Conservation (phyloP, 2,113 vertebrate species). For the Tyrannus savana region DNA sequence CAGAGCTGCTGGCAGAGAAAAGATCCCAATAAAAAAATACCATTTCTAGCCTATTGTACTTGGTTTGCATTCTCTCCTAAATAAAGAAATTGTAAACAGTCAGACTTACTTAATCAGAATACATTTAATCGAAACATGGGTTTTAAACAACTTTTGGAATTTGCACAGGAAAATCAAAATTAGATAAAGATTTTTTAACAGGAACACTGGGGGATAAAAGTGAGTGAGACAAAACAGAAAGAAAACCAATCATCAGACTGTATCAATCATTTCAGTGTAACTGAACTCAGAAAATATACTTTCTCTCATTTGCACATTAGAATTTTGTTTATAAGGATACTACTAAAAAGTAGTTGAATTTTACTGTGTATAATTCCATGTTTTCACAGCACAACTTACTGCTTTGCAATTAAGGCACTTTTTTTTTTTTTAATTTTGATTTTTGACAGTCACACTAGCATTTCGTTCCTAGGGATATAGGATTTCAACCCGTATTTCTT, state of each 20-base stretch:
- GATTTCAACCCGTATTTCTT: constrained; percentile 12
- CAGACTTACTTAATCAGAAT: neutral
- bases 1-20: neutral
- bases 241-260: neutral
- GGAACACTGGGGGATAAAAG: neutral
- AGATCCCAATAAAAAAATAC: neutral
- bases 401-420: neutral
- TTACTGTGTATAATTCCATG: neutral
- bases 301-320: neutral
- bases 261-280: neutral
- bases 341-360: neutral
- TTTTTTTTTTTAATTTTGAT: neutral
- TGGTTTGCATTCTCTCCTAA: neutral
- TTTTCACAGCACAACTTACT: neutral
- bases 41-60: neutral
- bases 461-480: neutral
- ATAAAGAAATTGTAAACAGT: neutral
- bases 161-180: neutral
- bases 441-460: neutral
- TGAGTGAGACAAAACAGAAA: neutral
- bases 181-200: neutral
- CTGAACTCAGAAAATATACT: neutral
- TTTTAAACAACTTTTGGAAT: neutral
- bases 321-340: neutral
- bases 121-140: neutral